Percentiles rank a stretch among this genome's conserved stretches.
These are phyloP conservation scores for Mythimna ferrago DNA, from an alignment of 2,888 invertebrate species.

Conservation along the genomic window DNA sequence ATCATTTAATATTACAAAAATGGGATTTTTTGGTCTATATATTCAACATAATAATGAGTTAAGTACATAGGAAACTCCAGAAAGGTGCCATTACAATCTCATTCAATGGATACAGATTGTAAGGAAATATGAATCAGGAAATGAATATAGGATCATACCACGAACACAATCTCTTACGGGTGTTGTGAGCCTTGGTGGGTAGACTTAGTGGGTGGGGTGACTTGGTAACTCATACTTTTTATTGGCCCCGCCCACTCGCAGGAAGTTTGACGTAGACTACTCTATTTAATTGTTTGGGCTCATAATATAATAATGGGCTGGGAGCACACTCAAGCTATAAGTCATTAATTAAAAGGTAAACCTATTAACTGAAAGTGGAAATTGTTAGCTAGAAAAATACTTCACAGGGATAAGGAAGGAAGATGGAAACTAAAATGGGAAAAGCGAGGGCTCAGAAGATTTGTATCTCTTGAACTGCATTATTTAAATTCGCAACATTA, in stretches of 20 bases:
- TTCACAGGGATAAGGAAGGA: not conserved
- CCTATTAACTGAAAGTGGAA: constrained; percentile 12
- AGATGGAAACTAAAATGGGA: not conserved
- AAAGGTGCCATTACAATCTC: constrained; percentile 69
- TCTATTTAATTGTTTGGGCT: constrained; percentile 53
- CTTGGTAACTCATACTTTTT: constrained; percentile 42
- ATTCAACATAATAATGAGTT: constrained; percentile 29
- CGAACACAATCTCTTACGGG: constrained; percentile 34
- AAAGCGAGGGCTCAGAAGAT: constrained; percentile 7
- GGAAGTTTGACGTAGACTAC: constrained; percentile 37
- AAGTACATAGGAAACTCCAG: constrained; percentile 76
- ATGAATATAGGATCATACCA: constrained; percentile 53
- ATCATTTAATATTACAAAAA: constrained; percentile 15
- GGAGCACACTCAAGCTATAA: constrained; percentile 26
- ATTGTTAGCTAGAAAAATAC: not conserved
- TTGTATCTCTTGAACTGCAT: constrained; percentile 15
- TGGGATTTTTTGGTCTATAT: not conserved
- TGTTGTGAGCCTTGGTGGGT: constrained; percentile 28
- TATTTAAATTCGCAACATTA: constrained; percentile 37
- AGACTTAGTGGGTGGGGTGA: constrained; percentile 31
- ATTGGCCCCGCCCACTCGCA: constrained; percentile 13
- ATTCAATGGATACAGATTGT: constrained; percentile 57
- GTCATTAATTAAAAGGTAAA: constrained; percentile 29
- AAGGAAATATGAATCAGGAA: constrained; percentile 65
- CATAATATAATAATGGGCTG: constrained; percentile 42